Conservation (phyloP, 2,797 vertebrate species). For the Myoxocephalus aenaeus region DNA sequence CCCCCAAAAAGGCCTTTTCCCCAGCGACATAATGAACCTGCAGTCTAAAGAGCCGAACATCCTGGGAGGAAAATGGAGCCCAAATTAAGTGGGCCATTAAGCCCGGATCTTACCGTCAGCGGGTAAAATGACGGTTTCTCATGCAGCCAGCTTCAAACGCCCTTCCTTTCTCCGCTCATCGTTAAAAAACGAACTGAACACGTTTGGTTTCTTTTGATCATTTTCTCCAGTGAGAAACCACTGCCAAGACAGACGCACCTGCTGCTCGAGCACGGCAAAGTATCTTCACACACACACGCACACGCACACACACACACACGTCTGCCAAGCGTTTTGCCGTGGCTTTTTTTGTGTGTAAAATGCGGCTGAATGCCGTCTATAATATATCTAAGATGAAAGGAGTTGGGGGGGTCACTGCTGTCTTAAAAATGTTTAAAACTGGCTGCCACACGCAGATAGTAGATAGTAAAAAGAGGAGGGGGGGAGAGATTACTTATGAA, state of each 20-base stretch:
- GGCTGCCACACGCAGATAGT: not conserved
- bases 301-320: not conserved
- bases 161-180: not conserved
- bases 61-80: not conserved
- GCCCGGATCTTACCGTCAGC: not conserved
- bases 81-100: constrained; percentile 15
- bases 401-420: not conserved
- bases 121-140: not conserved
- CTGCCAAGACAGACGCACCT: constrained; percentile 10
- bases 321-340: not conserved
- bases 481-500: not conserved
- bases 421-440: not conserved
- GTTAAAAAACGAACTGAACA: constrained; percentile 4
- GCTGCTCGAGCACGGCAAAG: not conserved
- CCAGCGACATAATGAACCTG: not conserved
- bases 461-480: not conserved
- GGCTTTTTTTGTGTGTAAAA: not conserved
- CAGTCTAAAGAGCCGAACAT: not conserved
- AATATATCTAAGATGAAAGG: not conserved
- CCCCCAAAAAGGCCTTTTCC: too few relatives aligned
- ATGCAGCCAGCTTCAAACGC: not conserved
- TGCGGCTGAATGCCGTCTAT: not conserved
- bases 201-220: constrained; percentile 32
- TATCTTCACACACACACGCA: not conserved
- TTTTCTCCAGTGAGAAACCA: not conserved